Conservation (phyloP, 2,888 invertebrate species). For the Drosophila ustulata region DNA sequence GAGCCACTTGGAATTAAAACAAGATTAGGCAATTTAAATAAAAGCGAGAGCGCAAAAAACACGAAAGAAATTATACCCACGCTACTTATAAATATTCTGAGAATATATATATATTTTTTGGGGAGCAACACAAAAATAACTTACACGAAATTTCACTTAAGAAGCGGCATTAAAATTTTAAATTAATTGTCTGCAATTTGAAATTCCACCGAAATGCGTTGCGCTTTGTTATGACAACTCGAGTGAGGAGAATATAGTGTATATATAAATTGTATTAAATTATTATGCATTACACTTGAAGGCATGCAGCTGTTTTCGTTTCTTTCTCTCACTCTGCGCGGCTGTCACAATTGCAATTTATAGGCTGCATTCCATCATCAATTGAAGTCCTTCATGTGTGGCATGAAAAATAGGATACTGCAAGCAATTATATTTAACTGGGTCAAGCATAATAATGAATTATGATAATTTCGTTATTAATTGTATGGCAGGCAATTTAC, state of each 20-base stretch:
- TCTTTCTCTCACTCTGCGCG: background rate
- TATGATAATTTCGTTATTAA: slow-evolving; percentile 41
- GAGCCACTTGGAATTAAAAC: background rate
- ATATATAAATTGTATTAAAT: background rate
- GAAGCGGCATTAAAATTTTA: slow-evolving; percentile 8
- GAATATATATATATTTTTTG: background rate
- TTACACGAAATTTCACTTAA: slow-evolving; percentile 29
- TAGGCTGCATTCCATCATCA: slow-evolving; percentile 17
- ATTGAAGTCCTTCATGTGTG: slow-evolving; percentile 5
- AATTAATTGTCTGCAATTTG: slow-evolving; percentile 16
- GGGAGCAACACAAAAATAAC: background rate
- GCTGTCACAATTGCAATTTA: slow-evolving; percentile 22
- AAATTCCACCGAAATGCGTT: slow-evolving; percentile 13
- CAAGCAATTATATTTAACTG: slow-evolving; percentile 33
- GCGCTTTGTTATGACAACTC: slow-evolving; percentile 9
- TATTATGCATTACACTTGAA: slow-evolving; percentile 13
- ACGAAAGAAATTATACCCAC: background rate
- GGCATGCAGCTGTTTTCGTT: background rate
- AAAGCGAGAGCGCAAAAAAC: background rate
- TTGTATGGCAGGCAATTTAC: slow-evolving; percentile 21
- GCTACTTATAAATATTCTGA: slow-evolving; percentile 1
- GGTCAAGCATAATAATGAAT: slow-evolving; percentile 34
- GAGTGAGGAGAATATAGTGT: background rate
- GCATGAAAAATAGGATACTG: background rate
- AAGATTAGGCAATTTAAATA: background rate